Percentiles rank a stretch among this genome's conserved stretches.
Evolutionary conservation across 2,113 vertebrate genomes (phyloP).

Genomic region (Condylura cristata): DNA sequence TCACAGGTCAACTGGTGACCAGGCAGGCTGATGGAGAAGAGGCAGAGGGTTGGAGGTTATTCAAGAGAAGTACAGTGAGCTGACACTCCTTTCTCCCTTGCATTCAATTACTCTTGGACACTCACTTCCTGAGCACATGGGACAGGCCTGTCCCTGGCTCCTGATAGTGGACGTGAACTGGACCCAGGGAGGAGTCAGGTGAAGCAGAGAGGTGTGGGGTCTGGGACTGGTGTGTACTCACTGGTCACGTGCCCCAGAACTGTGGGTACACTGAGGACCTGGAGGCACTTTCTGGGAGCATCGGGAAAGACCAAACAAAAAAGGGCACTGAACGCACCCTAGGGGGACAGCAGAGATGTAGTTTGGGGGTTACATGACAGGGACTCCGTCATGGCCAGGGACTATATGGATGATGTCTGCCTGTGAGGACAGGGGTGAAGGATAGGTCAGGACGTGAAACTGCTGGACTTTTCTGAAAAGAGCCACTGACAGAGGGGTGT

Average conservation of each 20-base stretch:
- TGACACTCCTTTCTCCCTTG: neutral
- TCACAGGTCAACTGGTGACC: neutral
- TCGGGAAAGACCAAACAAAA: rapidly evolving
- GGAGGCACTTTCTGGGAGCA: no score
- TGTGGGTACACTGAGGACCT: neutral
- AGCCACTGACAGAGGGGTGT: neutral
- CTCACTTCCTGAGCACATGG: neutral
- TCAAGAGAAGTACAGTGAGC: neutral
- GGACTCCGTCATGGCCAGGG: neutral
- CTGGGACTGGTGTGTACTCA: neutral
- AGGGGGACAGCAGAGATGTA: rapidly evolving
- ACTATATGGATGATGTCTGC: neutral
- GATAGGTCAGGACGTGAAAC: neutral
- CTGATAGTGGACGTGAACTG: neutral
- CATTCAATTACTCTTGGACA: neutral
- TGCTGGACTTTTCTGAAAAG: neutral
- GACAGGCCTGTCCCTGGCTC: neutral
- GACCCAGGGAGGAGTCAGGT: neutral
- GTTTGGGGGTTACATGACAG: neutral
- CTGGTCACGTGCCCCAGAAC: neutral
- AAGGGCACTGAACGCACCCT: neutral
- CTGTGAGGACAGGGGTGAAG: neutral
- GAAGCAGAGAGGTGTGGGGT: neutral
- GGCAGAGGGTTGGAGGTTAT: neutral
- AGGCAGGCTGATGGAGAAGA: neutral